Percentiles rank a stretch among this genome's conserved stretches.
These are phyloP conservation scores for Lutraria rhynchaena DNA, from an alignment of 1,140 invertebrate species.

Conservation along the genomic window DNA sequence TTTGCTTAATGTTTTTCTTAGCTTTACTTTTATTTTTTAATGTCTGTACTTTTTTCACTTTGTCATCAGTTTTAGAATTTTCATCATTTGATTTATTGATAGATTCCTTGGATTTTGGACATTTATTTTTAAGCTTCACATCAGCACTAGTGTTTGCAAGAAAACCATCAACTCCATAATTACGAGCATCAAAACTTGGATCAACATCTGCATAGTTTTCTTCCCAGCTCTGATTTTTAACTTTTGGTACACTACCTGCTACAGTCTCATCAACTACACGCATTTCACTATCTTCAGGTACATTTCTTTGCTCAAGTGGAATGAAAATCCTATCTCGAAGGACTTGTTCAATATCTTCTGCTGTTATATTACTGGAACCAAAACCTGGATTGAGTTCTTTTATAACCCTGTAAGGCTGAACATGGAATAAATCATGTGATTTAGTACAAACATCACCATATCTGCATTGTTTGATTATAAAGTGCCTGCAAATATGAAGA, in stretches of 20 bases:
- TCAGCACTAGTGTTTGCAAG: too few relatives aligned
- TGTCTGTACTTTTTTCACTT: slow-evolving; percentile 4
- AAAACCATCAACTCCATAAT: slow-evolving; percentile 13
- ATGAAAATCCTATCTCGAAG: neutral
- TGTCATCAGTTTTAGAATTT: neutral
- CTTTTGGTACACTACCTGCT: neutral
- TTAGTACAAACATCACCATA: slow-evolving; percentile 43
- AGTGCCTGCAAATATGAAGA: slow-evolving; percentile 37
- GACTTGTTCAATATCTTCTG: neutral
- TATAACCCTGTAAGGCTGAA: slow-evolving; percentile 15
- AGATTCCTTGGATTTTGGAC: neutral
- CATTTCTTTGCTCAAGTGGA: neutral
- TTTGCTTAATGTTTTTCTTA: neutral
- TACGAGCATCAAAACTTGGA: slow-evolving; percentile 48
- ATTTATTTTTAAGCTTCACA: neutral
- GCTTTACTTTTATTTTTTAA: neutral
- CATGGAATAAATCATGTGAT: slow-evolving; percentile 19
- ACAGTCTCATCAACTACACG: neutral
- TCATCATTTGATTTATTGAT: neutral
- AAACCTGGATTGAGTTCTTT: slow-evolving; percentile 20
- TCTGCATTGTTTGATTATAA: slow-evolving; percentile 19
- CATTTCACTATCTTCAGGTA: neutral
- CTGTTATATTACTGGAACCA: neutral
- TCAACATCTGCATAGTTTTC: slow-evolving; percentile 6
- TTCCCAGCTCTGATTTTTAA: slow-evolving; percentile 2